Evolutionary conservation across 53 echinoderm and acorn worm species (phyloP), one percentile per base, ranked within the genome.

Genomic region (Hippasteria phrygiana): DNA sequence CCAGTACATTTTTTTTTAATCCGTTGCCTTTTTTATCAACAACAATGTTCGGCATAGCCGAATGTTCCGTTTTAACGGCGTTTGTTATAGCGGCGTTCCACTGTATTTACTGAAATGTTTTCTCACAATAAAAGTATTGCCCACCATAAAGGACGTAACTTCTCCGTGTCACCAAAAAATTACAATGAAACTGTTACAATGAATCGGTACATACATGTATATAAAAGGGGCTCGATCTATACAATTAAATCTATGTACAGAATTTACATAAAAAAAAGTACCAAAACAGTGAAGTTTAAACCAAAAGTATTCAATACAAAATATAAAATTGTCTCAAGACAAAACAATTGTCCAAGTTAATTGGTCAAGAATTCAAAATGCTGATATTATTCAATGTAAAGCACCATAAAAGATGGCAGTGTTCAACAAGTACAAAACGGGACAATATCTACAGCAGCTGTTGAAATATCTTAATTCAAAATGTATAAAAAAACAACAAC

Each of bases 251-350:
- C n/a, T 59, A 24, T 59, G 16, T 59, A 59, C 59, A 59, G 20
- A 59, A 59, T 59, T 59, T 59, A 59, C 59, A 59, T 1, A 59
- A 24, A 1, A 59, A 24, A 59, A 18, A 59, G 8, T 8, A 22
- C 11, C 46, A 45, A n/a, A n/a, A n/a, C n/a, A n/a, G 26, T n/a
- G 22, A 59, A 24, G n/a, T 59, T 20, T 59, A 59, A 22, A 8
- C 59, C 59, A 22, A 59, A 59, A 59, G 26, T 59, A 59, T 59
- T 59, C n/a, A n/a, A n/a, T n/a, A 59, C 26, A 59, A 59, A 59
- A 59, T 20, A 59, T 24, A 59, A 8, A 1, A 9, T 3, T 1
- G 59, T 26, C 59, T 59, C 5, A 59, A 59, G 3, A 24, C 2
- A 22, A 59, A 59, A 24, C 26, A 2, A 8, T 26, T 26, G n/a